Evolutionary conservation across 1,140 invertebrate species (phyloP).

Genomic region (Drosophila sulfurigaster): DNA sequence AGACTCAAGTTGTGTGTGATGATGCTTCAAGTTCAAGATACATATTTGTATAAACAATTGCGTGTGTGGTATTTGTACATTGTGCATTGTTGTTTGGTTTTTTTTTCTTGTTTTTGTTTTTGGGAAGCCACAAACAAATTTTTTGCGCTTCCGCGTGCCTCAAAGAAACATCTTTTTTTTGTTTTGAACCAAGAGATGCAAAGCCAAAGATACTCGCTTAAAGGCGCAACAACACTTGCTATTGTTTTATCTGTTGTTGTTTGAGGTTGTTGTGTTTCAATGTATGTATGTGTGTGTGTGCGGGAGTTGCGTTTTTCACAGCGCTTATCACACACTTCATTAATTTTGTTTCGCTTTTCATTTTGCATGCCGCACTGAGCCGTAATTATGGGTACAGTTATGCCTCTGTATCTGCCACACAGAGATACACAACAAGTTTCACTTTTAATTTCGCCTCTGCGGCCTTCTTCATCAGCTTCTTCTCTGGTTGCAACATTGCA

Average conservation of each 20-base stretch:
- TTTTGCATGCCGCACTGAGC: constrained; percentile 57
- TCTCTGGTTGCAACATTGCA: constrained; percentile 73
- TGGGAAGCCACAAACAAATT: constrained; percentile 36
- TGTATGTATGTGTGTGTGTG: constrained; percentile 22
- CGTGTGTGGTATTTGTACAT: constrained; percentile 44
- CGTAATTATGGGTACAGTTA: constrained; percentile 75
- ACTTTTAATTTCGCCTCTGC: constrained; percentile 56
- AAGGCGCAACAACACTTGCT: constrained; percentile 14
- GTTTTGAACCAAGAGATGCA: constrained; percentile 21
- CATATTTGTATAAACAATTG: constrained; percentile 67
- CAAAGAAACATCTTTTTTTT: constrained; percentile 47
- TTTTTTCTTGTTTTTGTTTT: constrained; percentile 25
- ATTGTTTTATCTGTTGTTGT: constrained; percentile 27
- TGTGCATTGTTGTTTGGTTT: constrained; percentile 66
- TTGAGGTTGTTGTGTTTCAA: constrained; percentile 6
- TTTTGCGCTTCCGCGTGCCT: constrained; percentile 69
- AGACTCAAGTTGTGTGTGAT: constrained; percentile 53
- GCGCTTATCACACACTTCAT: constrained; percentile 80
- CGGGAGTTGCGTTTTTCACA: constrained; percentile 63
- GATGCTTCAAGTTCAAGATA: constrained; percentile 79
- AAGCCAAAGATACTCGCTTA: constrained; percentile 46
- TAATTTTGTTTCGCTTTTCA: constrained; percentile 82
- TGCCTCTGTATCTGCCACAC: constrained; percentile 59
- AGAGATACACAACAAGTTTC: constrained; percentile 58
- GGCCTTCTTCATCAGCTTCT: constrained; percentile 44